Percentiles rank a stretch among this genome's conserved stretches.
Conservation (phyloP, 2,113 vertebrate genomes). For the Actenoides hombroni region DNA sequence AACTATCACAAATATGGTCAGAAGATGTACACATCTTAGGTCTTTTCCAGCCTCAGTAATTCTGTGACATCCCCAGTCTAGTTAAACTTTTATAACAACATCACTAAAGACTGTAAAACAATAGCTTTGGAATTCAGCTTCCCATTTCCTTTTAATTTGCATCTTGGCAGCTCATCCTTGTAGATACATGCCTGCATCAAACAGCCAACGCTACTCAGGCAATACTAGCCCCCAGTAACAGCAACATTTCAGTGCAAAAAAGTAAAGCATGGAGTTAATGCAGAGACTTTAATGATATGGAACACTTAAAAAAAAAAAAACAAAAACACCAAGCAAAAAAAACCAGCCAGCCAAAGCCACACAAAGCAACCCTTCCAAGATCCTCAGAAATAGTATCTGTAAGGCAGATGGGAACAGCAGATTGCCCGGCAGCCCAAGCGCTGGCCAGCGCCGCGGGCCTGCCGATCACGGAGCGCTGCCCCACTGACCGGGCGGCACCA, state of each 20-base stretch:
- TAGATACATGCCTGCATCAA: no score
- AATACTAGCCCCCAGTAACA: neutral
- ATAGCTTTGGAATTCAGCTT: neutral
- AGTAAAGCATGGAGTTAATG: neutral
- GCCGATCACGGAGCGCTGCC: neutral
- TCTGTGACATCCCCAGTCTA: neutral
- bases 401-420: neutral
- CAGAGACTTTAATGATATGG: neutral
- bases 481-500: neutral
- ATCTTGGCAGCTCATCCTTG: neutral
- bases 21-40: neutral
- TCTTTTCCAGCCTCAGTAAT: no score
- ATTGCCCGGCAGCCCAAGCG: neutral
- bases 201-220: rapidly evolving
- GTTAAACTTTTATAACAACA: neutral
- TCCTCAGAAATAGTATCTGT: neutral
- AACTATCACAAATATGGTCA: neutral
- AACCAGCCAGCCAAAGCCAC: neutral
- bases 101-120: neutral
- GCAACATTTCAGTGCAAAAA: neutral
- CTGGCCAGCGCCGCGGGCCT: neutral
- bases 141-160: neutral
- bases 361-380: neutral
- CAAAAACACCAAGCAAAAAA: neutral
- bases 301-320: neutral